Evolutionary conservation across 2,797 vertebrate species (phyloP).

Genomic region (Mormyrus proboscirostris): DNA sequence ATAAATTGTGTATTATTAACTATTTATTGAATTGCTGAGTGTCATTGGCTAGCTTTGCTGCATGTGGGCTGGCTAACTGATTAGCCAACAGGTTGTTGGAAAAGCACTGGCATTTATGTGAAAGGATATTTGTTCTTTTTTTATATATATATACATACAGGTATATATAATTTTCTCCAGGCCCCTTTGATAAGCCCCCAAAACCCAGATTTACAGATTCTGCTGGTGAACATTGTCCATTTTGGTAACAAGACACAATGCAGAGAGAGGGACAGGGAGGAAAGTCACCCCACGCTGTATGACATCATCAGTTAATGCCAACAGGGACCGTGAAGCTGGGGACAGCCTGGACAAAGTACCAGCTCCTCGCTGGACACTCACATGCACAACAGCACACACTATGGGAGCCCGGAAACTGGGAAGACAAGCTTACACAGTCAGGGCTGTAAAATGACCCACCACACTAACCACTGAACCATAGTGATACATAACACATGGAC

Average conservation of each 20-base stretch:
- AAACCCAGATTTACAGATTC: background rate
- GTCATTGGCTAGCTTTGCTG: background rate
- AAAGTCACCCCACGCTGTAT: background rate
- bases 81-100: background rate
- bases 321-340: background rate
- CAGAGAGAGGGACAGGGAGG: background rate
- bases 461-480: background rate
- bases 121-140: too few species aligned
- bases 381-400: background rate
- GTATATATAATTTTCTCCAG: background rate
- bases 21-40: background rate
- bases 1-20: background rate
- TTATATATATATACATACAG: too few species aligned
- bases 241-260: background rate
- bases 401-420: background rate
- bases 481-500: background rate
- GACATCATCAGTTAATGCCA: background rate
- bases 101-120: background rate
- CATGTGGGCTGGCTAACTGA: background rate
- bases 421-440: background rate
- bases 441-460: background rate
- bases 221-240: background rate
- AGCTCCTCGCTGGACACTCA: background rate
- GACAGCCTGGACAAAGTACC: background rate
- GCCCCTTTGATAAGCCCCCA: background rate